Percentiles rank a stretch among this genome's conserved stretches.
Evolutionary conservation across 2,888 invertebrate species (phyloP).

Genomic region (Calephelis perditalis): DNA sequence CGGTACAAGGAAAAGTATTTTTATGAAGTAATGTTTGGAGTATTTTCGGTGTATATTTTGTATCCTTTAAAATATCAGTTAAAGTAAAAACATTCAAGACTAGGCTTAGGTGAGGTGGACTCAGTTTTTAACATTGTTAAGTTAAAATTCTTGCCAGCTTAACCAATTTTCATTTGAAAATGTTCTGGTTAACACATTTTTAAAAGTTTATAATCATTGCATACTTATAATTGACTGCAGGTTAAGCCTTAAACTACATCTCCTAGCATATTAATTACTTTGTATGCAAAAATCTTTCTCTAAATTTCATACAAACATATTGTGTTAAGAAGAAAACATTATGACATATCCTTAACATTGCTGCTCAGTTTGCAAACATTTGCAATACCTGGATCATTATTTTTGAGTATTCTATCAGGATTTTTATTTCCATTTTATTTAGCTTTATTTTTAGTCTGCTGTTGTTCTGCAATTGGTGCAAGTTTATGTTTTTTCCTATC

Average conservation of each 20-base stretch:
- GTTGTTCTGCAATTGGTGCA: slow-evolving; percentile 97
- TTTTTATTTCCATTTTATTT: slow-evolving; percentile 96
- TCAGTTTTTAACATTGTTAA: slow-evolving; percentile 43
- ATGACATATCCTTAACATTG: slow-evolving; percentile 17
- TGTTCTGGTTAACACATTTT: too few relatives aligned
- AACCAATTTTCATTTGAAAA: too few relatives aligned
- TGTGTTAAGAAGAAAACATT: neutral
- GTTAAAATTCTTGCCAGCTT: too few relatives aligned
- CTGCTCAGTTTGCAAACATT: slow-evolving; percentile 94
- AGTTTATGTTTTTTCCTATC: slow-evolving; percentile 96
- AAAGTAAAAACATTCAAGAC: neutral
- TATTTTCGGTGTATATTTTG: slow-evolving; percentile 96
- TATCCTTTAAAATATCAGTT: slow-evolving; percentile 85
- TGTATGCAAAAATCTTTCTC: too few relatives aligned
- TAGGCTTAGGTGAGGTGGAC: slow-evolving; percentile 12
- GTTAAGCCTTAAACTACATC: too few relatives aligned
- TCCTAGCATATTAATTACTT: too few relatives aligned
- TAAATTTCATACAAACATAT: too few relatives aligned
- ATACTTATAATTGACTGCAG: too few relatives aligned
- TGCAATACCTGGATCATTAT: slow-evolving; percentile 99
- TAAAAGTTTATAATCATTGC: too few relatives aligned
- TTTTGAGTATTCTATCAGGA: slow-evolving; percentile 97
- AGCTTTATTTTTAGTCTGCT: slow-evolving; percentile 92
- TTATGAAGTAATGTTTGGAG: slow-evolving; percentile 92
- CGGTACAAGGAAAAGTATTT: slow-evolving; percentile 96